Conservation (phyloP, 2,113 vertebrate species). For the Tachysurus fulvidraco region DNA sequence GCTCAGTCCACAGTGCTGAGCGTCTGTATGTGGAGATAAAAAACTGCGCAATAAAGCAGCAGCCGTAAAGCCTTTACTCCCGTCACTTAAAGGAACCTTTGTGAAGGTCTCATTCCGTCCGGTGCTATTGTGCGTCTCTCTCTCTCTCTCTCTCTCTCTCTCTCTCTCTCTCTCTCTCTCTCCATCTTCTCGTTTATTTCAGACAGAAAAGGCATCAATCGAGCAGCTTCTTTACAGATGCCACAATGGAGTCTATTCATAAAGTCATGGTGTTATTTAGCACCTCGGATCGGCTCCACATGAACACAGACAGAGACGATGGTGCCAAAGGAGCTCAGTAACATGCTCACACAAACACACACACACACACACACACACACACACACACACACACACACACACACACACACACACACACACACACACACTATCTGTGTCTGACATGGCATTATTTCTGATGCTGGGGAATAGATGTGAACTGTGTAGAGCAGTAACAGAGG, state of each 20-base stretch:
- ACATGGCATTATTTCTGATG: not conserved
- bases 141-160: slow-evolving; percentile 45
- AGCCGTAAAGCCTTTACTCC: slow-evolving; percentile 14
- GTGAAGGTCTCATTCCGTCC: slow-evolving; percentile 47
- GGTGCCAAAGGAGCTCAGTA: slow-evolving; percentile 37
- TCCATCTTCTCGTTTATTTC: slow-evolving; percentile 46
- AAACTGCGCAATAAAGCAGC: slow-evolving; percentile 43
- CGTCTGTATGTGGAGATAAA: not conserved
- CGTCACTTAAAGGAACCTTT: slow-evolving; percentile 53
- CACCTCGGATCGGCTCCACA: slow-evolving; percentile 41
- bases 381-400: slow-evolving; percentile 26
- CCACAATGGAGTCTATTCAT: slow-evolving; percentile 66
- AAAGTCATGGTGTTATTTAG: slow-evolving; percentile 59
- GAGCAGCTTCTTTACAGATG: slow-evolving; percentile 53
- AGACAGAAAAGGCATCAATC: slow-evolving; percentile 56
- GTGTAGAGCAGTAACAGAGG: not conserved
- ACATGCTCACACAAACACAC: slow-evolving; percentile 27
- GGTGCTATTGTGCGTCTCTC: slow-evolving; percentile 20
- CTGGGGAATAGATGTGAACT: not conserved
- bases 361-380: slow-evolving; percentile 26
- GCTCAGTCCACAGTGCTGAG: not conserved
- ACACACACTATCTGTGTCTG: not conserved
- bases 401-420: slow-evolving; percentile 19
- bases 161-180: slow-evolving; percentile 39
- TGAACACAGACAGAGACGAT: slow-evolving; percentile 41